Percentiles rank a stretch among this genome's conserved stretches.
These are phyloP conservation scores for Parotia lawesii DNA, from an alignment of 2,113 vertebrate genomes.

Conservation along the genomic window DNA sequence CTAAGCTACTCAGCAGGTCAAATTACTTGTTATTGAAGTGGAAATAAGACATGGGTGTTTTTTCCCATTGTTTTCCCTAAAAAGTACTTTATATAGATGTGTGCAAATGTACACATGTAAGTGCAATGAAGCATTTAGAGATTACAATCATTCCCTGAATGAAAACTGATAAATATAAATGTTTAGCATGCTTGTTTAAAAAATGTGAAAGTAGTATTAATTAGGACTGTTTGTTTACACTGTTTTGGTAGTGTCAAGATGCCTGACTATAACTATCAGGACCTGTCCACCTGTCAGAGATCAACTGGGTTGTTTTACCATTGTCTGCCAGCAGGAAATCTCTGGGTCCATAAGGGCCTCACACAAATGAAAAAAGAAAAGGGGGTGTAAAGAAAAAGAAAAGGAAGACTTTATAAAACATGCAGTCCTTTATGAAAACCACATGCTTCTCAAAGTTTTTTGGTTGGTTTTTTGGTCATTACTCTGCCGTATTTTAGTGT, in stretches of 20 bases:
- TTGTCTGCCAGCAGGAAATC: constrained; percentile 76
- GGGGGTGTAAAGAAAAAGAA: background rate
- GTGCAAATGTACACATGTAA: background rate
- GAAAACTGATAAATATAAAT: constrained; percentile 61
- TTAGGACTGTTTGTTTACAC: constrained; percentile 73
- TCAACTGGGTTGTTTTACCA: constrained; percentile 77
- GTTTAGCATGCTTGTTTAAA: constrained; percentile 69
- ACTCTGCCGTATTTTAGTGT: constrained; percentile 74
- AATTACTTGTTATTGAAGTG: constrained; percentile 37
- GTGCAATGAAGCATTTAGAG: constrained; percentile 59
- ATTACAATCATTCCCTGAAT: constrained; percentile 26
- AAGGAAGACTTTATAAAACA: constrained; percentile 70
- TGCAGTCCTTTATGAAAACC: constrained; percentile 77
- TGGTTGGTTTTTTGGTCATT: constrained; percentile 25
- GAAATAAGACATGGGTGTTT: background rate
- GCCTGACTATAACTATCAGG: constrained; percentile 78
- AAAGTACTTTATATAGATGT: constrained; percentile 58
- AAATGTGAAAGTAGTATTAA: constrained; percentile 71
- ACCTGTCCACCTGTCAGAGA: constrained; percentile 82
- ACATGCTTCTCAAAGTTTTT: constrained; percentile 73
- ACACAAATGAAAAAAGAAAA: constrained; percentile 59
- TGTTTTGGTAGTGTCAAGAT: constrained; percentile 69
- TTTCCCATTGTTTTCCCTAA: constrained; percentile 42
- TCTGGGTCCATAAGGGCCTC: constrained; percentile 57
- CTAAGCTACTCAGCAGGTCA: constrained; percentile 54